Evolutionary conservation across 2,797 vertebrate species (phyloP).

Genomic region (Alfaro cultratus): DNA sequence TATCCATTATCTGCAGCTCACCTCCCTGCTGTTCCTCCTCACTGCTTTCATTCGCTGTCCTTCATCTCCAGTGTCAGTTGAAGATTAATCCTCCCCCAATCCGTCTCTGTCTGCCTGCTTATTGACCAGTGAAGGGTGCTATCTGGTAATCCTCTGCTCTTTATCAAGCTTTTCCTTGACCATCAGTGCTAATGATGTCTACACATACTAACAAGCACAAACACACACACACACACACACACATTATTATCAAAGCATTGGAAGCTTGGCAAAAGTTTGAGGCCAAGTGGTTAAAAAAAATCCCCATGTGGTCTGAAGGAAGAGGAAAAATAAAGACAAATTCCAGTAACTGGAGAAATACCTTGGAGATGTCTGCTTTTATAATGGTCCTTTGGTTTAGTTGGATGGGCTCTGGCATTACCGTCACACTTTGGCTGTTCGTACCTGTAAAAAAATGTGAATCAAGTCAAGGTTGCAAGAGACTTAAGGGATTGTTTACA

Average conservation of each 20-base stretch:
- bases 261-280: constrained; percentile 31
- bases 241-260: constrained; percentile 51
- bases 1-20: constrained; percentile 67
- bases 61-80: constrained; percentile 60
- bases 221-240: constrained; percentile 35
- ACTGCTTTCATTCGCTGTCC: constrained; percentile 58
- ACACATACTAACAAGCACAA: constrained; percentile 40
- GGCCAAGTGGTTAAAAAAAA: constrained; percentile 29
- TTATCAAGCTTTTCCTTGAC: constrained; percentile 67
- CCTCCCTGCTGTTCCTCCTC: constrained; percentile 65
- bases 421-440: constrained; percentile 96
- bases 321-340: constrained; percentile 36
- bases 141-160: constrained; percentile 74
- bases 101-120: constrained; percentile 58
- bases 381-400: constrained; percentile 90
- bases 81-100: constrained; percentile 62
- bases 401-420: constrained; percentile 90
- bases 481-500: constrained; percentile 31
- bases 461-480: constrained; percentile 9
- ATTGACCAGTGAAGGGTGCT: constrained; percentile 53
- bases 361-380: constrained; percentile 93
- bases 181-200: constrained; percentile 60
- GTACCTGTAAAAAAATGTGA: constrained; percentile 80
- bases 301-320: constrained; percentile 44
- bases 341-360: constrained; percentile 69